These are phyloP conservation scores for Pitta sordida DNA, from an alignment of 2,113 vertebrate genomes.

Conservation along the genomic window DNA sequence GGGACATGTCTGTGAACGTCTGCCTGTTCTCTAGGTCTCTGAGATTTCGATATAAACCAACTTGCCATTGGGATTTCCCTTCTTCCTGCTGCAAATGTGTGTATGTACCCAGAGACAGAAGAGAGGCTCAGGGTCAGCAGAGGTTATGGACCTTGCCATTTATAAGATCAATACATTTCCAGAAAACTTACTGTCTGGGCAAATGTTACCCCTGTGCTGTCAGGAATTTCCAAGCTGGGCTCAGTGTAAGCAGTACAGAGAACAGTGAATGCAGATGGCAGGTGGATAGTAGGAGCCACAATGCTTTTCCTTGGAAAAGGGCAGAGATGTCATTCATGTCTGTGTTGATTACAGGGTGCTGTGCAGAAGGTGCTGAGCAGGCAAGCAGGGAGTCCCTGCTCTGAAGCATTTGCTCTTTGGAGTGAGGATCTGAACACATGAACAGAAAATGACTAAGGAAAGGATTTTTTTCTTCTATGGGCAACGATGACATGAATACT, in stretches of 20 bases:
- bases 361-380: not conserved
- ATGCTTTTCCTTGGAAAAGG: not conserved
- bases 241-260: not conserved
- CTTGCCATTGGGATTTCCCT: not conserved
- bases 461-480: not conserved
- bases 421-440: accelerated
- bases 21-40: not conserved
- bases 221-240: not conserved
- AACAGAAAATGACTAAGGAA: not conserved
- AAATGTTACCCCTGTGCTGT: not conserved
- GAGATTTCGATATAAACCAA: not conserved
- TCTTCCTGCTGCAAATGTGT: not conserved
- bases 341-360: not conserved
- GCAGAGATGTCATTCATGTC: not conserved
- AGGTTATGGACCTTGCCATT: not conserved
- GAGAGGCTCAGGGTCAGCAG: not conserved
- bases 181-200: not conserved
- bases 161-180: not conserved
- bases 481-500: not conserved
- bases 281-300: not conserved
- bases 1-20: not conserved
- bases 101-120: not conserved
- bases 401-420: not conserved
- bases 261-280: not conserved
- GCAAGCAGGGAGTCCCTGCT: not conserved